Evolutionary conservation across 2,113 vertebrate genomes (phyloP).

Genomic region (Caretta caretta): DNA sequence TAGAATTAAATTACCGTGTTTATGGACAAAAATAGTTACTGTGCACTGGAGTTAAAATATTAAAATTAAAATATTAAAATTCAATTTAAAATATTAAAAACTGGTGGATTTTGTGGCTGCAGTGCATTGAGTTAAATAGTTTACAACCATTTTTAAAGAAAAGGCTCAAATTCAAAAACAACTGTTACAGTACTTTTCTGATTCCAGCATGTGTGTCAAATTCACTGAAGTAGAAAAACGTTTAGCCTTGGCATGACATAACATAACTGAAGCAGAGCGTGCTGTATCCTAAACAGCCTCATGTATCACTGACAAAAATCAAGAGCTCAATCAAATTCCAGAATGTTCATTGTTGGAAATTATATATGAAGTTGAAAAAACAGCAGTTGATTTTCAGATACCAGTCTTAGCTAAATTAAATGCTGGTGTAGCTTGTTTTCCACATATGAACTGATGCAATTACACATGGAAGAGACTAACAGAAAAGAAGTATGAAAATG

Average conservation of each 20-base stretch:
- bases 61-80: background rate
- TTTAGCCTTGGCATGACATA: background rate
- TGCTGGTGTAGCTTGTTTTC: too few relatives aligned
- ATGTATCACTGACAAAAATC: background rate
- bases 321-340: background rate
- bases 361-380: background rate
- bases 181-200: background rate
- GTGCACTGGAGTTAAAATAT: background rate
- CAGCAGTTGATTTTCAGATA: background rate
- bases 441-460: too few relatives aligned
- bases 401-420: background rate
- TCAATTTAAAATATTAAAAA: background rate
- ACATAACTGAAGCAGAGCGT: background rate
- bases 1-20: background rate
- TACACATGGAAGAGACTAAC: too few relatives aligned
- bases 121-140: background rate
- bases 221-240: background rate
- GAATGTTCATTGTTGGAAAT: background rate
- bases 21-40: background rate
- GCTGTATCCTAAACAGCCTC: background rate
- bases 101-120: background rate
- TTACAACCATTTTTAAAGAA: background rate
- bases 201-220: background rate
- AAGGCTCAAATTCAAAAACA: background rate
- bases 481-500: too few relatives aligned